phyloP scores from a whole-genome alignment of 2,797 vertebrate species.

The Neomorphus geoffroyi region DNA sequence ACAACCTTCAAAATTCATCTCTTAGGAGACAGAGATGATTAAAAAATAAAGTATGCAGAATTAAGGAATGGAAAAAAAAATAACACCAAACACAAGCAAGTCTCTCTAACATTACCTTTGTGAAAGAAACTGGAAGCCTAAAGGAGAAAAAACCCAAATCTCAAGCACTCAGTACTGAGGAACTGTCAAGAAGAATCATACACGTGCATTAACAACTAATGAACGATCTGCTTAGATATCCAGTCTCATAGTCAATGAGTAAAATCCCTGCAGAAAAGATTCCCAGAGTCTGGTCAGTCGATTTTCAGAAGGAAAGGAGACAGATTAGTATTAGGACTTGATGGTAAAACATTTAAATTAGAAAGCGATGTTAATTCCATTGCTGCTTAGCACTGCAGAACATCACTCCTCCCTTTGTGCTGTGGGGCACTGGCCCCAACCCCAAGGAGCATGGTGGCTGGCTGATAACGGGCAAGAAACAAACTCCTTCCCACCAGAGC shows the following conservation, averaged over 20 bases:
- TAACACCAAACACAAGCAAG: not conserved
- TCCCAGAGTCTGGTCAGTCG: not conserved
- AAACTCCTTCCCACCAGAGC: not conserved
- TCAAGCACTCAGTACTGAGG: not conserved
- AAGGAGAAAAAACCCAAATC: not conserved
- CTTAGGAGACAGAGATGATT: not conserved
- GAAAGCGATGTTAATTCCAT: not conserved
- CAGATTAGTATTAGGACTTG: not conserved
- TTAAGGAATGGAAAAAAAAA: not conserved
- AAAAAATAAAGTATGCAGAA: not conserved
- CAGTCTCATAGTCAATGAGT: not conserved
- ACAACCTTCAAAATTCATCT: constrained; percentile 18
- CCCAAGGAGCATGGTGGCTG: not conserved
- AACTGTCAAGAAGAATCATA: not conserved
- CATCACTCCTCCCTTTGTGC: not conserved
- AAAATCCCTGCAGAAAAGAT: not conserved
- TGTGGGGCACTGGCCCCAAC: not conserved
- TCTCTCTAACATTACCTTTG: not conserved
- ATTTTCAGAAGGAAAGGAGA: not conserved
- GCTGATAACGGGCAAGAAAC: not conserved
- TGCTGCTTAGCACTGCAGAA: not conserved
- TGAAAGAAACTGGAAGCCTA: not conserved
- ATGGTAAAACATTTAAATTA: not conserved
- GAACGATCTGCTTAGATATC: not conserved
- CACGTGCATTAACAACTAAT: not conserved